phyloP scores from a whole-genome alignment of 2,888 invertebrate species.

The Cotesia congregata region DNA sequence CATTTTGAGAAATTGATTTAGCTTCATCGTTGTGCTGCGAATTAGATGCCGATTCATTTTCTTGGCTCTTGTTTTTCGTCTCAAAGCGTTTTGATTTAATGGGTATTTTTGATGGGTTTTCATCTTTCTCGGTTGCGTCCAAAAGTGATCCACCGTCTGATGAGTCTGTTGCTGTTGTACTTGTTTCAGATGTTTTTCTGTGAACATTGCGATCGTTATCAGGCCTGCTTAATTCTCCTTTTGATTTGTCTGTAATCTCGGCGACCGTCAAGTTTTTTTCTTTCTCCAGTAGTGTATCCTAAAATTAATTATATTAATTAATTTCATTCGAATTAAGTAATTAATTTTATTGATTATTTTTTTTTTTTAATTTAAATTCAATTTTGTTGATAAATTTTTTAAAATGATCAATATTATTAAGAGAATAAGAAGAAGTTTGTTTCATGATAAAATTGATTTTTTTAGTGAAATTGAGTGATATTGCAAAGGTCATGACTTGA shows the following conservation, averaged over 20 bases:
- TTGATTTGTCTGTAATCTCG: slow-evolving; percentile 33
- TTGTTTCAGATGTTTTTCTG: slow-evolving; percentile 30
- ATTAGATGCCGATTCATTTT: slow-evolving; percentile 43
- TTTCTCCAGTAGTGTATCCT: slow-evolving; percentile 68
- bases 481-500: too few relatives aligned
- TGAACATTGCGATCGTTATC: slow-evolving; percentile 69
- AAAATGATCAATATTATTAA: too few relatives aligned
- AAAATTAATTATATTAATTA: slow-evolving; percentile 5
- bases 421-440: too few relatives aligned
- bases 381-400: too few relatives aligned
- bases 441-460: too few relatives aligned
- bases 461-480: too few relatives aligned
- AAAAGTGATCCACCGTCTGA: slow-evolving; percentile 49
- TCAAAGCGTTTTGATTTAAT: slow-evolving; percentile 53
- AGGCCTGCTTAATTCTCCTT: slow-evolving; percentile 57
- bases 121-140: slow-evolving; percentile 70
- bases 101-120: slow-evolving; percentile 45
- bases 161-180: slow-evolving; percentile 42
- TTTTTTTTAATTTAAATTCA: too few relatives aligned
- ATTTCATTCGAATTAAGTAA: background rate
- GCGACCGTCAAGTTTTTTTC: slow-evolving; percentile 63
- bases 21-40: slow-evolving; percentile 21
- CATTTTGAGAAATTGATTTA: slow-evolving; percentile 20
- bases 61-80: slow-evolving; percentile 42
- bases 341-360: too few relatives aligned